Evolutionary conservation across 2,797 vertebrate species (phyloP), one percentile per base, ranked within the genome.

Genomic region (Tiaroga cobitis): DNA sequence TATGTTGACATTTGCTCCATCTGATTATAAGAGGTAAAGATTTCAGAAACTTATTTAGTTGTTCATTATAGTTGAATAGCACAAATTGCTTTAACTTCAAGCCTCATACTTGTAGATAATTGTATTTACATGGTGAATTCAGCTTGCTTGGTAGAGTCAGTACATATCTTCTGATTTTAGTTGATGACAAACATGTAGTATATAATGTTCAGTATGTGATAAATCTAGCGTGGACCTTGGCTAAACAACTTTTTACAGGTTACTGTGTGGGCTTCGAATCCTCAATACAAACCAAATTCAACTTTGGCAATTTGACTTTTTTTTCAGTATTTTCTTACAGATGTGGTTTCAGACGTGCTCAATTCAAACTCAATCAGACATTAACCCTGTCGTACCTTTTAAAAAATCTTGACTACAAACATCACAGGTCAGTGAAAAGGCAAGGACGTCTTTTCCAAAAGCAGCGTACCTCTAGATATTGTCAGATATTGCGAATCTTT

Each of bases 391-490:
- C 0, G 41, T 43, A 43, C 41, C 2, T 43, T 43, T 43, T 4
- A 16, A 5, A 49, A 16, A 49, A 26, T 11, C 18, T 16, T 24
- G 63, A 41, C 24, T 37, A 56, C 34, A 59, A 84, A 61, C 49
- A 59, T 84, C 19, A 39, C 49, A 29, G 73, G 61, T 59, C 63
- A 70, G 37, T 43, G 37, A 78, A 78, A 61, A 59, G 49, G 37
- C 49, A 78, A 79, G 74, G 83, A 34, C 19, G 8, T 59, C 26
- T 68, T 76, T 67, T 76, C 24, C 43, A 51, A 77, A 59, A 56
- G 46, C 34, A 21, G 24, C 4, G 2, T 73, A 61, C 8, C 70
- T 63, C 29, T 9, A 29, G 37, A 54, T 77, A 46, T 63, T 65
- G 56, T 63, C 56, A 65, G 39, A 39, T 32, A 8, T 63, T 51